Conservation (phyloP, 2,113 vertebrate species). For the Pandion haliaetus region DNA sequence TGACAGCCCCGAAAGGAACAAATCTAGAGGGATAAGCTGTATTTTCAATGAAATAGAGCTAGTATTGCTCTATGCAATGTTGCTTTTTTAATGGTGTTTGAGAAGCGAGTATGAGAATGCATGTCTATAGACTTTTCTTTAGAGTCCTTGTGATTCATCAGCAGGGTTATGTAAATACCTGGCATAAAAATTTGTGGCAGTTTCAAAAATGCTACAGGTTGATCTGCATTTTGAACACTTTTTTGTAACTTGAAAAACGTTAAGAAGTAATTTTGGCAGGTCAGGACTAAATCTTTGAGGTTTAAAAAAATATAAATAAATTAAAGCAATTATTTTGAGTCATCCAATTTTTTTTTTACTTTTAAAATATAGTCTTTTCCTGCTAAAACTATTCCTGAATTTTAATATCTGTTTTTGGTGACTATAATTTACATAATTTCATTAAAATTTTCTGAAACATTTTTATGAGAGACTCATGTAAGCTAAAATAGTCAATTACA, state of each 20-base stretch:
- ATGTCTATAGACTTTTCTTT: not conserved
- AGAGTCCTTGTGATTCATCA: not conserved
- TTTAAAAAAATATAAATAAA: not conserved
- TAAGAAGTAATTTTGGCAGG: not conserved
- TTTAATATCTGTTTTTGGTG: not conserved
- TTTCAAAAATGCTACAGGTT: not conserved
- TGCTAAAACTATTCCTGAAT: not conserved
- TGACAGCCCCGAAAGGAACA: not conserved
- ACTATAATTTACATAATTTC: not conserved
- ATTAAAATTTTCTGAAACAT: not conserved
- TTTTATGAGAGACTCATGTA: not conserved
- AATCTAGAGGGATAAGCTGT: not conserved
- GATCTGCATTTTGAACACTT: not conserved
- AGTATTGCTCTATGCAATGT: not conserved
- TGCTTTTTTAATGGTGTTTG: not conserved
- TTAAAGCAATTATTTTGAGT: not conserved
- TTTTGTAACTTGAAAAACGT: not conserved
- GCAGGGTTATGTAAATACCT: not conserved
- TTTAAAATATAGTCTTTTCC: not conserved
- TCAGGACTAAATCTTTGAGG: not conserved
- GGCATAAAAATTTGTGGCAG: not conserved
- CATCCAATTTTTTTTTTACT: not conserved
- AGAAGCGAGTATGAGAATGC: not conserved
- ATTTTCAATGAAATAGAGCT: not conserved
- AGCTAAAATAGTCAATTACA: not conserved